Conservation (phyloP, 2,888 invertebrate species). For the Petrolisthes manimaculis region DNA sequence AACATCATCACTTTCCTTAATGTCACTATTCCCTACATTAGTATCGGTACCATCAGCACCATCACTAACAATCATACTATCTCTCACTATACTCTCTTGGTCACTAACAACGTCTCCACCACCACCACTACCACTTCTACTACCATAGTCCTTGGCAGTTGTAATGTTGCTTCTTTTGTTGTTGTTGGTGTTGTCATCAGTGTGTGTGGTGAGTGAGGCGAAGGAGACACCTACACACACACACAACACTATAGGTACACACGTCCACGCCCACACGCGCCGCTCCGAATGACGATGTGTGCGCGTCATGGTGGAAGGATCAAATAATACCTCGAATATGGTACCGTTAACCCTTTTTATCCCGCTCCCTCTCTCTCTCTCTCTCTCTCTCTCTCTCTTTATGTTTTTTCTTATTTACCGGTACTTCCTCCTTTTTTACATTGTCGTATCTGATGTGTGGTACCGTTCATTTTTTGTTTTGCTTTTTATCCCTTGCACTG, state of each 20-base stretch:
- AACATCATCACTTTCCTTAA: too few relatives aligned
- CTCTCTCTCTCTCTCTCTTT: conserved; percentile 13
- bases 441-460: too few relatives aligned
- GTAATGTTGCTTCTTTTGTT: too few relatives aligned
- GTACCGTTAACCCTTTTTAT: neutral
- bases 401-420: too few relatives aligned
- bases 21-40: neutral
- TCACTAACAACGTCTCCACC: neutral
- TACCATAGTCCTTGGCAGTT: neutral
- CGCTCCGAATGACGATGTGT: neutral
- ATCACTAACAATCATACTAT: neutral
- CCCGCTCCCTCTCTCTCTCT: conserved; percentile 19
- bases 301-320: neutral
- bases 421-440: too few relatives aligned
- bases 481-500: too few relatives aligned
- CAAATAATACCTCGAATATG: too few relatives aligned
- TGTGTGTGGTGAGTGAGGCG: too few relatives aligned
- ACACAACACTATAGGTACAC: neutral
- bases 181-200: too few relatives aligned
- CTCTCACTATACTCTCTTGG: too few relatives aligned
- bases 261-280: neutral
- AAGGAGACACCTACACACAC: neutral
- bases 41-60: neutral
- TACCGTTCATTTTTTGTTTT: too few relatives aligned
- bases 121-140: neutral